These are phyloP conservation scores for Ophiothrix spiculata DNA, from an alignment of 35 echinoderm and acorn worm species.

Conservation along the genomic window DNA sequence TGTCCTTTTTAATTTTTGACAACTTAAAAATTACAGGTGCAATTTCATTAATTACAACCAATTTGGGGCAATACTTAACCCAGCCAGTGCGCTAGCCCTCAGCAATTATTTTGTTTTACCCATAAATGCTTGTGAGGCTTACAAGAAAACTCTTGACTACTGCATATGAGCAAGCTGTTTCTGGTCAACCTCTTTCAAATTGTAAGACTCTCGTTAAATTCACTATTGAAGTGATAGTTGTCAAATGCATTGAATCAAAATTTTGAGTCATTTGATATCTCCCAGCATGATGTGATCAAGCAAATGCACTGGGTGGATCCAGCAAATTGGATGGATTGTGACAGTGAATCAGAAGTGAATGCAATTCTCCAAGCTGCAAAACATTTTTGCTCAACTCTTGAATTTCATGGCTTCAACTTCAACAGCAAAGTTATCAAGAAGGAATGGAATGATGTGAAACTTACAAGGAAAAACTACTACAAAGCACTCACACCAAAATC, in stretches of 20 bases:
- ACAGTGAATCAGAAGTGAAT: neutral
- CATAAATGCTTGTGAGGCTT: too few relatives aligned
- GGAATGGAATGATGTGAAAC: slow-evolving; percentile 49
- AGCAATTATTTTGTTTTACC: too few relatives aligned
- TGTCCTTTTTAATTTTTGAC: too few relatives aligned
- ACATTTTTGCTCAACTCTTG: neutral
- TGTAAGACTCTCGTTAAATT: too few relatives aligned
- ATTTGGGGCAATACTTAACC: too few relatives aligned
- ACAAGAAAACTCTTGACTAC: too few relatives aligned
- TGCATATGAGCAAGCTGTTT: too few relatives aligned
- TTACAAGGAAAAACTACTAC: slow-evolving; percentile 31
- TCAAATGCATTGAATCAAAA: neutral
- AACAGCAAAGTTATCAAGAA: neutral
- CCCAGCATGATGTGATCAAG: neutral
- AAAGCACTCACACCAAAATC: too few relatives aligned
- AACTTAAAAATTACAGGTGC: too few relatives aligned
- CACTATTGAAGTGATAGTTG: neutral
- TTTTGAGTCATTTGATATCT: neutral
- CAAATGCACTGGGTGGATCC: neutral
- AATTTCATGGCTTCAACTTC: neutral
- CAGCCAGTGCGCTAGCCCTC: too few relatives aligned
- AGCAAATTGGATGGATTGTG: neutral
- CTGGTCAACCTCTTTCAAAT: too few relatives aligned
- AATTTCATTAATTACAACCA: too few relatives aligned
- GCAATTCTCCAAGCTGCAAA: neutral